phyloP scores from a whole-genome alignment of 1,140 invertebrate genomes.

The Drosophila pandora region DNA sequence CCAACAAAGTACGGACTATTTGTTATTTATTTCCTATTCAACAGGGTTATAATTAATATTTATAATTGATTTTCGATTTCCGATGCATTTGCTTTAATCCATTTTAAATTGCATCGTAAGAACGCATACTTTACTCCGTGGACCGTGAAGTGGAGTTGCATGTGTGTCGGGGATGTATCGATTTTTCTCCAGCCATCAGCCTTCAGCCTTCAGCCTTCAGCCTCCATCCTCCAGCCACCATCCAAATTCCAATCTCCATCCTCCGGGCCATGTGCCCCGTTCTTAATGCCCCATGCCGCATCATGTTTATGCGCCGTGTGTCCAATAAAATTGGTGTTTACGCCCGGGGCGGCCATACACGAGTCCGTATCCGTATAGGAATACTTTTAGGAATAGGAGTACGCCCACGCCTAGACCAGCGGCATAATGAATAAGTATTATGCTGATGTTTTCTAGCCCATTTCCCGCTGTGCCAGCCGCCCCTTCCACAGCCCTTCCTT shows the following conservation, averaged over 20 bases:
- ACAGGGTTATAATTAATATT: slow-evolving; percentile 9
- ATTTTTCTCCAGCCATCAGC: background rate
- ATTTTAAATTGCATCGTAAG: slow-evolving; percentile 9
- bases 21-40: slow-evolving; percentile 17
- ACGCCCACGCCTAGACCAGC: slow-evolving; percentile 29
- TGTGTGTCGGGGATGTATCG: background rate
- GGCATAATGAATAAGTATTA: slow-evolving; percentile 69
- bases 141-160: background rate
- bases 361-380: slow-evolving; percentile 24
- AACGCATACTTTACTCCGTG: background rate
- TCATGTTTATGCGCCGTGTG: slow-evolving; percentile 60
- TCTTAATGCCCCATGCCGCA: slow-evolving; percentile 46
- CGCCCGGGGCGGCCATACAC: slow-evolving; percentile 26
- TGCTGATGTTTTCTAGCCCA: slow-evolving; percentile 50
- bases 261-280: slow-evolving; percentile 25
- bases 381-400: background rate
- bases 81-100: slow-evolving; percentile 11
- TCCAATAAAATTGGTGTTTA: slow-evolving; percentile 72
- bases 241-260: background rate
- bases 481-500: slow-evolving; percentile 10
- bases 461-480: slow-evolving; percentile 23
- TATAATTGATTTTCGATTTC: slow-evolving; percentile 33
- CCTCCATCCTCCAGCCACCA: background rate
- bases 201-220: no score
- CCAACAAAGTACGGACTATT: slow-evolving; percentile 3